These are phyloP conservation scores for Spodoptera exigua DNA, from an alignment of 2,888 invertebrate genomes.

Conservation along the genomic window DNA sequence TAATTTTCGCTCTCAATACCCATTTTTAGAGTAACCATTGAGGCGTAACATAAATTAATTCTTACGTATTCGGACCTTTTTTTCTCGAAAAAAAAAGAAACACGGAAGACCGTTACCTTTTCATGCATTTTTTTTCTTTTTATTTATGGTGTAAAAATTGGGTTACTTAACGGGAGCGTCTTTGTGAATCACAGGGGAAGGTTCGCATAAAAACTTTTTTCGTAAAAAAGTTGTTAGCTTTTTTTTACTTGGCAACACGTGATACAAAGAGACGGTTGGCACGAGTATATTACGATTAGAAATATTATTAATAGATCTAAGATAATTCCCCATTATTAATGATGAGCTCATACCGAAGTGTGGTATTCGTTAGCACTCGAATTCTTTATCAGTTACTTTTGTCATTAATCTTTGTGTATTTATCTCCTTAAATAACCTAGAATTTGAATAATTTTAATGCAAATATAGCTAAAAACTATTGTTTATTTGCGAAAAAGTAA, in stretches of 20 bases:
- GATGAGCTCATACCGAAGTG: slow-evolving; percentile 56
- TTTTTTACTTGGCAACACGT: slow-evolving; percentile 57
- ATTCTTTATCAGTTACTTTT: background rate
- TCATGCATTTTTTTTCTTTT: slow-evolving; percentile 76
- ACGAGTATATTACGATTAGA: slow-evolving; percentile 65
- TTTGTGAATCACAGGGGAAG: slow-evolving; percentile 74
- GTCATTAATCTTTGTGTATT: too few species aligned
- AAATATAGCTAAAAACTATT: too few species aligned
- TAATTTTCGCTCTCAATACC: slow-evolving; percentile 87
- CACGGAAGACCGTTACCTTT: slow-evolving; percentile 83
- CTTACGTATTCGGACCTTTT: slow-evolving; percentile 70
- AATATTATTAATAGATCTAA: slow-evolving; percentile 74
- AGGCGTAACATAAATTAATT: slow-evolving; percentile 88
- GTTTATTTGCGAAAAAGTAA: too few species aligned
- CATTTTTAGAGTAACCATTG: slow-evolving; percentile 85
- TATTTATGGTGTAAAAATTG: slow-evolving; percentile 89
- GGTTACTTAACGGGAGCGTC: slow-evolving; percentile 88
- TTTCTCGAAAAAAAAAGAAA: slow-evolving; percentile 64
- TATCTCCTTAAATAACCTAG: too few species aligned
- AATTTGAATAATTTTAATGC: too few species aligned
- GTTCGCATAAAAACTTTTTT: slow-evolving; percentile 17
- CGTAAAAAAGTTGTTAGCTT: slow-evolving; percentile 64
- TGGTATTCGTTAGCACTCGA: slow-evolving; percentile 18
- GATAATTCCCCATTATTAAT: slow-evolving; percentile 74
- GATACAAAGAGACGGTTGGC: slow-evolving; percentile 48